These are phyloP conservation scores for Drosophila takahashii DNA, from an alignment of 1,140 invertebrate genomes.

Conservation along the genomic window DNA sequence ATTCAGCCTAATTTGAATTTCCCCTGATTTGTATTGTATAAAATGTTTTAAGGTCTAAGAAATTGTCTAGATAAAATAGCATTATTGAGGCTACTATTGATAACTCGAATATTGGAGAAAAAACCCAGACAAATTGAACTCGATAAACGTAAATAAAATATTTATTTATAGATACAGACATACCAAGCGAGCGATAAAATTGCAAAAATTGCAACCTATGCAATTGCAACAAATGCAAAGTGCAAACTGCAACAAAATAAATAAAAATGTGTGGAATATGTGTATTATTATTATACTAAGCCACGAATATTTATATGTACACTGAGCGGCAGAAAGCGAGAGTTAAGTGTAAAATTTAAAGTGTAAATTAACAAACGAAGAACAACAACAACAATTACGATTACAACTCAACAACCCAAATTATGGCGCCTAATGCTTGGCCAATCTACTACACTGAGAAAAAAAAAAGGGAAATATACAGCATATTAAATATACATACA, in stretches of 20 bases:
- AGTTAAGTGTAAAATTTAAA: conserved; percentile 45
- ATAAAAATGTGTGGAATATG: conserved; percentile 39
- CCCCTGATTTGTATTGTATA: conserved; percentile 66
- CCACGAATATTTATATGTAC: conserved; percentile 59
- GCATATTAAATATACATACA: conserved; percentile 67
- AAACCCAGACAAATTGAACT: conserved; percentile 18
- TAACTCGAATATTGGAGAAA: conserved; percentile 27
- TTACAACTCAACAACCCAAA: conserved; percentile 65
- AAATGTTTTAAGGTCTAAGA: conserved; percentile 65
- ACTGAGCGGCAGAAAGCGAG: conserved; percentile 44
- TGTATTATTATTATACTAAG: conserved; percentile 65
- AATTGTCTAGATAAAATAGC: conserved; percentile 58
- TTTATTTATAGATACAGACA: conserved; percentile 80
- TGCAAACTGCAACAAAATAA: conserved; percentile 15
- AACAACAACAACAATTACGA: conserved; percentile 47
- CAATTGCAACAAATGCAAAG: conserved; percentile 33
- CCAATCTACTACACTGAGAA: conserved; percentile 65
- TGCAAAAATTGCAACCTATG: conserved; percentile 68
- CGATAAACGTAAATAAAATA: conserved; percentile 28
- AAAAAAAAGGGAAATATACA: conserved; percentile 38
- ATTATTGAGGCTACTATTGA: conserved; percentile 50
- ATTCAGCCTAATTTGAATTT: conserved; percentile 47
- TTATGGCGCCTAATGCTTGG: conserved; percentile 74
- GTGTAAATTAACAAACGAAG: conserved; percentile 30
- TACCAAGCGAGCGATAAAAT: conserved; percentile 61